Evolutionary conservation across 2,797 vertebrate species (phyloP).

Genomic region (Epinephelus coioides): DNA sequence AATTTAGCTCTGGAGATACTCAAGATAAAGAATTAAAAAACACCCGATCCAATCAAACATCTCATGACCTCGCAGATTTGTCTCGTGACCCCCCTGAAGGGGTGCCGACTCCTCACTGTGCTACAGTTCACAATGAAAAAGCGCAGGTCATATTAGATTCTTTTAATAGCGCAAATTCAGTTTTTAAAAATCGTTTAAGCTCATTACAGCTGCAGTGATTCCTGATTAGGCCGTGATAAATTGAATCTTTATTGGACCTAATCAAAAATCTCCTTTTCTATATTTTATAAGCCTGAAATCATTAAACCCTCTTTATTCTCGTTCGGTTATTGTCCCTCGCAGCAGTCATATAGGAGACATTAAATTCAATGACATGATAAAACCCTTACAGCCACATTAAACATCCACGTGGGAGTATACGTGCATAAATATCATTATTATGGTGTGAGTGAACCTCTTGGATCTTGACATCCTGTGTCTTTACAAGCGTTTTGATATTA

Average conservation of each 20-base stretch:
- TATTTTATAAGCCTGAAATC: neutral
- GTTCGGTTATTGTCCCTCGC: neutral
- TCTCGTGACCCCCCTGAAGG: no score
- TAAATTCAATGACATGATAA: neutral
- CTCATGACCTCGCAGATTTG: no score
- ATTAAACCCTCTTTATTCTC: neutral
- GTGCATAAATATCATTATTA: neutral
- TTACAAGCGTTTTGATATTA: neutral
- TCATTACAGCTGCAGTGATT: neutral
- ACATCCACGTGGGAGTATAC: neutral
- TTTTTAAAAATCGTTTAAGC: no score
- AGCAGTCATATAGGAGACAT: neutral
- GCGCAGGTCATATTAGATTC: no score
- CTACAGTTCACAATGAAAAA: no score
- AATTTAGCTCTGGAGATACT: no score
- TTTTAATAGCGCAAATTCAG: no score
- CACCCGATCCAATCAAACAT: no score
- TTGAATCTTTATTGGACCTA: neutral
- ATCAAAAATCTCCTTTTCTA: neutral
- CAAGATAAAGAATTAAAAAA: no score
- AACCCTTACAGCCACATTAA: slow-evolving; percentile 5
- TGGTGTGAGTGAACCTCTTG: neutral
- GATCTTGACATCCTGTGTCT: neutral
- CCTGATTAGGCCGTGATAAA: neutral
- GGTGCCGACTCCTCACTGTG: no score